Conservation (phyloP, 64 coral and sea anemone species). For the Acropora tenuis region DNA sequence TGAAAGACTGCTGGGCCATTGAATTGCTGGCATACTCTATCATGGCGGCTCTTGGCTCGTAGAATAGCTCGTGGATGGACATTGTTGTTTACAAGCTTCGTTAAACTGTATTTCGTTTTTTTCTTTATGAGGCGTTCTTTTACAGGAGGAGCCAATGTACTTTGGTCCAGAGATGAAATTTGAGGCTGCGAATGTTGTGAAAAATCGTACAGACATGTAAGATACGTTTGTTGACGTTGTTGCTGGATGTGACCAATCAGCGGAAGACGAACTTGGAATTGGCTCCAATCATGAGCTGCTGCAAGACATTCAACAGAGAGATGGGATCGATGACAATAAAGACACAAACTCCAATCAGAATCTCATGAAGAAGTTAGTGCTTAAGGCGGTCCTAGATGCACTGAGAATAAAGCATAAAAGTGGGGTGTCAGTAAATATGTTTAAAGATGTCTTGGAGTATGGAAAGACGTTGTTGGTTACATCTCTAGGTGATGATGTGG, state of each 20-base stretch:
- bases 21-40: neutral
- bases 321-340: too few relatives aligned
- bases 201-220: neutral
- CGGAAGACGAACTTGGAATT: too few relatives aligned
- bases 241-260: neutral
- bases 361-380: conserved; percentile 45
- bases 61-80: neutral
- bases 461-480: conserved; percentile 55
- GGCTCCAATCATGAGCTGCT: too few relatives aligned
- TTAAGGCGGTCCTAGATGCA: conserved; percentile 76
- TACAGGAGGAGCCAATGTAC: neutral
- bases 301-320: too few relatives aligned
- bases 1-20: neutral
- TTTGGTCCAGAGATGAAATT: neutral
- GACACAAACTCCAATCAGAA: neutral
- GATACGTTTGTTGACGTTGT: neutral
- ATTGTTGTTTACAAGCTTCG: neutral
- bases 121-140: neutral
- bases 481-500: conserved; percentile 23
- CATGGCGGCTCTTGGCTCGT: neutral
- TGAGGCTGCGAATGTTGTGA: neutral
- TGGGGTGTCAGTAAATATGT: conserved; percentile 38
- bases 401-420: conserved; percentile 61
- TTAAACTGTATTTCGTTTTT: neutral
- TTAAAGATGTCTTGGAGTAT: conserved; percentile 72